Base-by-base conservation (phyloP, 1,140 invertebrate species). In the Euura saliciscinereae region DNA sequence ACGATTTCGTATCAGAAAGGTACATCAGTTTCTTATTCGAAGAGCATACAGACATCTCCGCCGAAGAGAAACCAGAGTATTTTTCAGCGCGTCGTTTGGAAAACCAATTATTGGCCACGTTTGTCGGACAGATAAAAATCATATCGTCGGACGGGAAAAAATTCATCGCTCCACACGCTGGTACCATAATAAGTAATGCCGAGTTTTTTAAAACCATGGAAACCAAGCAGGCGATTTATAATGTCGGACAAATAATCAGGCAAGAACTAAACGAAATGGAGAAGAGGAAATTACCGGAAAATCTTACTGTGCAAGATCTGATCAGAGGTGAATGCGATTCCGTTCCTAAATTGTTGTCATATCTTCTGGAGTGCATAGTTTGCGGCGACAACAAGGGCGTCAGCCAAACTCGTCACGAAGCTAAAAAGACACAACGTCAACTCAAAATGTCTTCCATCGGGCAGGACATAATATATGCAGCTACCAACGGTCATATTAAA, bases 381-480 rank as follows among this genome's bases (percentile, higher is more conserved):
- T 71, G 51, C 44, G 70, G 70, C 66, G 70, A 71, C 44, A 66
- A 11, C 66, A 65, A 71, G 28, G 42, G 43, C 2, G n/a, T 64
- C 3, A 71, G 70, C n/a, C 43, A 71, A 66, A 65, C 43, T 71
- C 43, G 64, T 5, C 46, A 51, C 11, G 46, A 51, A 6, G 5
- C 46, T 6, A 51, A 51, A 11, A 51, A 51, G 11, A 6, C 46
- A 5, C 11, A 5, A 11, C 46, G 69, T 6, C 5, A 71, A 59
- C 44, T 64, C 6, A 71, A 71, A 71, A 64, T 45, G 45, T 71
- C 42, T 42, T 71, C 69, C n/a, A 42, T 71, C 51, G 45, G n/a
- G 6, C 45, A 71, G 43, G 71, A 71, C 44, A 45, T 71, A 3
- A 71, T 71, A 66, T 71, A 66, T 72, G 71, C 65, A 7, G 71